Base-by-base conservation (phyloP, 2,113 vertebrate species). In the Malurus cyaneus region DNA sequence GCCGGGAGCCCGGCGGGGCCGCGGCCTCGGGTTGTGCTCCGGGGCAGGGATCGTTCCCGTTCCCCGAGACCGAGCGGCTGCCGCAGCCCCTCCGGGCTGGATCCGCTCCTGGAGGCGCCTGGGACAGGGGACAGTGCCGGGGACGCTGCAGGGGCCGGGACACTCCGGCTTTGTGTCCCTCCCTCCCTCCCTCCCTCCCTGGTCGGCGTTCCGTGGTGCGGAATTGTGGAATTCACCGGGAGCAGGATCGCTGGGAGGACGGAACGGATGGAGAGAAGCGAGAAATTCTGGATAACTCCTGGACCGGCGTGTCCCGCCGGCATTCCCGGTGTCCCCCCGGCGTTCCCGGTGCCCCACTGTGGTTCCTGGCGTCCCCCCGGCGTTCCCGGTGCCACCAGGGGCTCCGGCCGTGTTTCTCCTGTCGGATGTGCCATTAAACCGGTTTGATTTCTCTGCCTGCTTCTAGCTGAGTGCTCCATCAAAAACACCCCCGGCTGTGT, bases 391-490 rank as follows among this genome's bases (percentile, higher is more conserved):
- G 57, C 13, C 5, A 3, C 69, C 57, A 7, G 69, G n/a, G 67
- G 28, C 7, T 39, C 39, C 5, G 66, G 79, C 76, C 42, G 12
- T 24, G 15, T 31, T 66, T 28, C 62, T 50, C 15, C 87, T 64
- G 65, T 42, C 57, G 81, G 81, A 56, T 88, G 66, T 80, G 39
- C 66, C 92, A 94, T 89, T 92, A 95, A 94, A 93, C 26, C 9
- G 19, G 61, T 85, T 61, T 79, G 56, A 77, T 67, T 84, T n/a
- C 46, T 81, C 49, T 92, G 81, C 92, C 87, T 85, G 88, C 81
- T 73, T 19, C 31, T 72, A 88, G 92, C 69, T 18, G 80, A 89
- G 92, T 81, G 83, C 54, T 72, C 57, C 50, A 1, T 16, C 12
- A 9, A 18, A 7, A 23, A 13, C 47, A 11, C 2, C 39, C 25